Conservation (phyloP, 2,888 invertebrate genomes). For the Drosophila rellima region DNA sequence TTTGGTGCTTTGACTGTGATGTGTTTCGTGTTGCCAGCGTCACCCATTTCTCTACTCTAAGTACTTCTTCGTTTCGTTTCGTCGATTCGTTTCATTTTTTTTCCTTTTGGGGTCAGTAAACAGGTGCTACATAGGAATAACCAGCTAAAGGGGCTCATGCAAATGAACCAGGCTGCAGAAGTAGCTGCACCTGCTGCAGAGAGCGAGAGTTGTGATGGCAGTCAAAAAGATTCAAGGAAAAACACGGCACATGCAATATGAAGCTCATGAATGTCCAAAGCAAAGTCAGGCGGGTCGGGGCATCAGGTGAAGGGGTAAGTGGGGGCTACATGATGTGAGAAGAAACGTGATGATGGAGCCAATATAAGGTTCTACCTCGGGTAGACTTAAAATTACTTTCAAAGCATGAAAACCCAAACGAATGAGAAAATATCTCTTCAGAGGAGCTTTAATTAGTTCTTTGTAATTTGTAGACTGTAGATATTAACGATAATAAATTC, state of each 20-base stretch:
- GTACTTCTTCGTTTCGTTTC: constrained; percentile 18
- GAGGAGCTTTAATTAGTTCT: neutral
- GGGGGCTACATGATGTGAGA: neutral
- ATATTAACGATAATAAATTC: too few relatives aligned
- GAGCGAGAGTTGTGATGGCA: constrained; percentile 49
- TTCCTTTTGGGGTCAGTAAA: constrained; percentile 70
- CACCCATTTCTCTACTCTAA: constrained; percentile 23
- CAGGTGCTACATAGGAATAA: constrained; percentile 48
- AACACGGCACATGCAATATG: constrained; percentile 57
- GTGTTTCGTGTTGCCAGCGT: constrained; percentile 61
- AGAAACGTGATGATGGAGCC: constrained; percentile 12
- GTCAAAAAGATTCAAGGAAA: constrained; percentile 50
- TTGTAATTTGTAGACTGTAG: neutral
- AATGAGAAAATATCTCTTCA: neutral
- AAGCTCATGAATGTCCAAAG: constrained; percentile 54
- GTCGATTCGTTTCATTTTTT: constrained; percentile 11
- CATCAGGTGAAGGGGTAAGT: neutral
- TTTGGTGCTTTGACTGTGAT: constrained; percentile 56
- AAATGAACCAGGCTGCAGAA: constrained; percentile 61
- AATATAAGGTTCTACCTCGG: constrained; percentile 20
- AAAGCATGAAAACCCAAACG: constrained; percentile 15
- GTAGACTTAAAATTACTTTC: constrained; percentile 32
- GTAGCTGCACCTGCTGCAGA: constrained; percentile 47
- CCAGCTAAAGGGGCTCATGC: constrained; percentile 46
- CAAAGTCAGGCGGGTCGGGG: constrained; percentile 2